Conservation (phyloP, 2,888 invertebrate species). For the Diarsia dahlii region DNA sequence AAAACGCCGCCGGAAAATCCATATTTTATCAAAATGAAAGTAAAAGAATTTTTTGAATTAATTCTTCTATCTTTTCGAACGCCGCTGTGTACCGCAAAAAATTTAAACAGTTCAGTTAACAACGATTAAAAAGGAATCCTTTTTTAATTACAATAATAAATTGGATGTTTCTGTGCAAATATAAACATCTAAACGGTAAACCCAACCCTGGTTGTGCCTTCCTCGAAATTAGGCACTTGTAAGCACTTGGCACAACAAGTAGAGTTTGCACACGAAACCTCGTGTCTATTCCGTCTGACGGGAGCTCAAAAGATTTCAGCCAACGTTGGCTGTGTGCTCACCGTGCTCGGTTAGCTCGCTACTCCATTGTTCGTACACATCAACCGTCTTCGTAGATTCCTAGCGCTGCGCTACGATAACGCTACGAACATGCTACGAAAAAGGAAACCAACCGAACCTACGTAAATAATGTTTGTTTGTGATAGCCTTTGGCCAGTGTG, state of each 20-base stretch:
- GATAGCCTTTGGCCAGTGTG: constrained; percentile 60
- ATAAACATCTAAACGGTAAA: constrained; percentile 49
- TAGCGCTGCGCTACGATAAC: constrained; percentile 70
- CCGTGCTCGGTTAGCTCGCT: constrained; percentile 76
- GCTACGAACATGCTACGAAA: constrained; percentile 67
- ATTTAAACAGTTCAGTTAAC: constrained; percentile 50
- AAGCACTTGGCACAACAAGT: constrained; percentile 74
- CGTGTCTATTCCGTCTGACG: constrained; percentile 76
- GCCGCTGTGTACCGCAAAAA: constrained; percentile 63
- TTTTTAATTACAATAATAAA: constrained; percentile 37
- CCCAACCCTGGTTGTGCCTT: constrained; percentile 42
- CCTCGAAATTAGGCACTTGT: constrained; percentile 72
- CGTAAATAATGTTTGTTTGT: constrained; percentile 65
- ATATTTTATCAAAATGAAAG: constrained; percentile 75
- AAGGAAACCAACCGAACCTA: constrained; percentile 53
- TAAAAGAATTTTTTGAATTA: constrained; percentile 70
- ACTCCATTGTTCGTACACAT: constrained; percentile 80
- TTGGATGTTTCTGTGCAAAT: constrained; percentile 45
- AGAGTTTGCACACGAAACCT: constrained; percentile 75
- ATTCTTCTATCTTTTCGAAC: constrained; percentile 64
- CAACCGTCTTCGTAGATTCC: constrained; percentile 69
- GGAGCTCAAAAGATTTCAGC: constrained; percentile 82
- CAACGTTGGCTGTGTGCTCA: constrained; percentile 74
- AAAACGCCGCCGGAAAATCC: constrained; percentile 76
- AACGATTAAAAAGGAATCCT: constrained; percentile 38